Percentiles rank a stretch among this genome's conserved stretches.
Conservation (phyloP, 2,113 vertebrate genomes). For the Tringa solitaria region DNA sequence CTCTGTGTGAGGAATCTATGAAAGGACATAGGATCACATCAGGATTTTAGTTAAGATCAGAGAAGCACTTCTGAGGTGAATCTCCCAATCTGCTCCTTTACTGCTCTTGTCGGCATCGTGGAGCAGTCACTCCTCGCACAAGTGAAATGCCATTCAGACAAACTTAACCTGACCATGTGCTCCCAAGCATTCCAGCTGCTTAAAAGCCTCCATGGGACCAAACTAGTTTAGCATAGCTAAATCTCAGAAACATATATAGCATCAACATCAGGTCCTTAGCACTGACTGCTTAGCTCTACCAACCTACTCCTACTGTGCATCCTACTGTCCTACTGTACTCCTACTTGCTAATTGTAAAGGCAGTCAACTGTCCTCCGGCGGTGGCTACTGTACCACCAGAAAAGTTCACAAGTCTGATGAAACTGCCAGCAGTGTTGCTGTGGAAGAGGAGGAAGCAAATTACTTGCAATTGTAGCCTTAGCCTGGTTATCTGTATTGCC, state of each 20-base stretch:
- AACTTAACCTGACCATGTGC: not conserved
- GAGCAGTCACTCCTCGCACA: accelerated
- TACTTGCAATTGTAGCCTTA: not conserved
- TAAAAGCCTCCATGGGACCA: not conserved
- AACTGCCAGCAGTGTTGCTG: not conserved
- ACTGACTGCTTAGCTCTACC: not conserved
- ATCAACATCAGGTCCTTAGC: not conserved
- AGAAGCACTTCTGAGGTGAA: not conserved
- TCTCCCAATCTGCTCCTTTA: not conserved
- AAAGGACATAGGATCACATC: not conserved
- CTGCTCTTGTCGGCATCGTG: accelerated
- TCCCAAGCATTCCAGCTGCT: not conserved
- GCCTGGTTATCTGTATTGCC: not conserved
- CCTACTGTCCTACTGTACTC: no score
- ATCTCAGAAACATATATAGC: not conserved
- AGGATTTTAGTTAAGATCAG: not conserved
- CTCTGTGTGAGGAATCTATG: not conserved
- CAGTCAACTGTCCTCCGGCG: not conserved
- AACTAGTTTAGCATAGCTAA: not conserved
- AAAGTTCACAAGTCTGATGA: not conserved
- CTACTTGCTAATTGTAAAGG: not conserved
- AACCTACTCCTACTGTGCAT: not conserved
- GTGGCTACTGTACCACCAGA: not conserved
- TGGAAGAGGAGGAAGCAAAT: not conserved
- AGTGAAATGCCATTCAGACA: not conserved